phyloP scores from a whole-genome alignment of 2,797 vertebrate genomes.

The Salmo trutta region DNA sequence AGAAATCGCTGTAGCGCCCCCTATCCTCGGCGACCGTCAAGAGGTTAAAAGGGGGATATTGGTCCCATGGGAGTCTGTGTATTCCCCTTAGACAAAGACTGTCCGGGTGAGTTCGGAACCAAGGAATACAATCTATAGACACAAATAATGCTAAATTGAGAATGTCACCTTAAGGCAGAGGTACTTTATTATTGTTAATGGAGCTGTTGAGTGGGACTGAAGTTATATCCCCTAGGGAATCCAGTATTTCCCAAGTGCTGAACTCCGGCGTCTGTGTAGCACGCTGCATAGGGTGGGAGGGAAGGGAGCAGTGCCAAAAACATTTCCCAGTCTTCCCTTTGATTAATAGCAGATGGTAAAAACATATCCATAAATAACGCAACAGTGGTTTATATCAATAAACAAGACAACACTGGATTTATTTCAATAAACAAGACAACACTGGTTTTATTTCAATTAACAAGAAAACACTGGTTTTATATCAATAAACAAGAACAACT shows the following conservation, averaged over 20 bases:
- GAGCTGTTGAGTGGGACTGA: conserved; percentile 84
- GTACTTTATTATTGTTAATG: conserved; percentile 88
- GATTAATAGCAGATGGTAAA: conserved; percentile 86
- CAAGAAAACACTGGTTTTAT: conserved; percentile 27
- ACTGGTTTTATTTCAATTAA: too few relatives aligned
- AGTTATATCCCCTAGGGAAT: conserved; percentile 79
- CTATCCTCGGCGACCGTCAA: too few relatives aligned
- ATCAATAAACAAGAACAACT: conserved; percentile 30
- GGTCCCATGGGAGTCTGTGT: conserved; percentile 80
- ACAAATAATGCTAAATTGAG: conserved; percentile 90
- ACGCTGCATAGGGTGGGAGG: conserved; percentile 39
- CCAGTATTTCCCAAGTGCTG: conserved; percentile 78
- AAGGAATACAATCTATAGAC: conserved; percentile 92
- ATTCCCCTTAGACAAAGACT: conserved; percentile 83
- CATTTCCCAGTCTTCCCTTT: conserved; percentile 82
- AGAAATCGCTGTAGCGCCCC: too few relatives aligned
- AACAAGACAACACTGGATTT: too few relatives aligned
- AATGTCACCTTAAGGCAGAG: conserved; percentile 89
- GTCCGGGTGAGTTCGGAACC: conserved; percentile 82
- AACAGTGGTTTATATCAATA: too few relatives aligned
- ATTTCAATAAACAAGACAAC: too few relatives aligned
- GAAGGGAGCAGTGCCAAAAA: conserved; percentile 77
- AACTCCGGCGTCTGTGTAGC: conserved; percentile 78
- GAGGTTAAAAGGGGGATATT: conserved; percentile 73
- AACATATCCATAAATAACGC: conserved; percentile 71